Evolutionary conservation across 1,140 invertebrate genomes (phyloP), one percentile per base, ranked within the genome.

Genomic region (Amyelois transitella): DNA sequence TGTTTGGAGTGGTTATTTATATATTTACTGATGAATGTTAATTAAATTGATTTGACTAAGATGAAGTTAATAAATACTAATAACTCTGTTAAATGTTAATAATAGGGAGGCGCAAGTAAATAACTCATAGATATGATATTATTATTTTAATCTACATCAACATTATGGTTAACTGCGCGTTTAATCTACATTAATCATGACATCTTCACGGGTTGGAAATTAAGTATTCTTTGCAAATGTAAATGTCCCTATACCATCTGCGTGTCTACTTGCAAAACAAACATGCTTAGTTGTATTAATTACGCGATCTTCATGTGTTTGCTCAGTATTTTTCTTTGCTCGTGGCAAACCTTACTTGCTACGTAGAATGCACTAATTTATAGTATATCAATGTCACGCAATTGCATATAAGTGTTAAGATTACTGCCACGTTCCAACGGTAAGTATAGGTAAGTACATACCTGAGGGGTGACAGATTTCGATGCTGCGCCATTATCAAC

Each of bases 401-500:
- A 43, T 72, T 62, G 62, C 65, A 71, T 66, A 58, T 38, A 38
- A 38, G 32, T 38, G 32, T 38, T 14, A 32, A 38, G 12, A 58
- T 54, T 55, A 54, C 50, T 6, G 44, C 19, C 43, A 59, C 57
- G 55, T 65, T 62, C 38, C 22, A 18, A 38, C 22, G 18, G n/a
- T n/a, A n/a, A n/a, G n/a, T 38, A 55, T 19, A 53, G 6, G 21
- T 22, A 49, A 43, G 62, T 32, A 51, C 47, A 66, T 49, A 49
- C 49, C 56, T 5, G 43, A 19, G 32, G 54, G 55, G 55, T 70
- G 60, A 64, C 51, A 53, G 50, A 54, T 62, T 66, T 62, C 52
- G 51, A 50, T 44, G 10, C 66, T 70, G 62, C 71, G 68, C 62
- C 64, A 71, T 22, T 49, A 44, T 14, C 20, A 24, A 61, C 74